Evolutionary conservation across 2,888 invertebrate genomes (phyloP), one percentile per base, ranked within the genome.

Genomic region (Campopleginae sp.): DNA sequence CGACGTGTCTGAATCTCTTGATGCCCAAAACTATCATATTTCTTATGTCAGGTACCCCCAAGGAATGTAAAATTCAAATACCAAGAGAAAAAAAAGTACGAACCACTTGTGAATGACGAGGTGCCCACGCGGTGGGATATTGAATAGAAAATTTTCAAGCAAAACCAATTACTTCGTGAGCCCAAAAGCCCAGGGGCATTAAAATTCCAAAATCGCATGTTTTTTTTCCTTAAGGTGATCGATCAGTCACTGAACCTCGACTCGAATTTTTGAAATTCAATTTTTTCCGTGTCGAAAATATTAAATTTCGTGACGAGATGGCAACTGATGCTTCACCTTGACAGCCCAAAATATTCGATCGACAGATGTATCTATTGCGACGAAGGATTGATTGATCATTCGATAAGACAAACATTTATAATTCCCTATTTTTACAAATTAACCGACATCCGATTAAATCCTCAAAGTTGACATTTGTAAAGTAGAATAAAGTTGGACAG

Each of bases 1-100:
- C 58, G 33, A 75, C 71, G 44, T 61, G 66, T 66, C 51, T 23
- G n/a, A 17, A 61, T 42, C n/a, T 44, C 63, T 42, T 54, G 75
- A 79, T 46, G 38, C 63, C 70, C 74, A 61, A 54, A 68, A 68
- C 23, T 23, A 44, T 68, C 12, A 66, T 51, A 38, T 51, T 77
- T 84, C 72, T 66, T 68, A 68, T 74, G 78, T 85, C 85, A 82
- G 79, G 82, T 82, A 85, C 82, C 79, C 71, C 82, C 82, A 75
- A 82, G 85, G 85, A 85, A 85, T 85, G 85, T 84, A 76, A 82
- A 71, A 85, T 79, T 81, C 74, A 72, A 54, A 71, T 81, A 74
- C 54, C 33, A 61, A 48, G 6, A 66, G 54, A 77, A 66, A 38
- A 65, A 33, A 65, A 33, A 12, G 23, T 17, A 48, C 51, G 46